Evolutionary conservation across 2,888 invertebrate species (phyloP), one percentile per base, ranked within the genome.

Genomic region (Alcis repandata): DNA sequence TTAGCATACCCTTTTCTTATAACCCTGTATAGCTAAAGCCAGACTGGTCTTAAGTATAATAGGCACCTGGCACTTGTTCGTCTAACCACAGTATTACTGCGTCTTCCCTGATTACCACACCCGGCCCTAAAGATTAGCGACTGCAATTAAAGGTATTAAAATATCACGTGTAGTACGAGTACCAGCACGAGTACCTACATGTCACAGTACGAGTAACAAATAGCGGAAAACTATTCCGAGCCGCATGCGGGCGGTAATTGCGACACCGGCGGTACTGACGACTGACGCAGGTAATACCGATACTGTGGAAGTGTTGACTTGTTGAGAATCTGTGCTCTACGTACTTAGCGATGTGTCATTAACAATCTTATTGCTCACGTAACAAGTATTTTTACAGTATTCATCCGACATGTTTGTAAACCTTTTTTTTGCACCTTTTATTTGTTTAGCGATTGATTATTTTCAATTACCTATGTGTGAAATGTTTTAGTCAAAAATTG

Each of bases 181-280:
- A n/a, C n/a, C n/a, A n/a, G n/a, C n/a, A n/a, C n/a, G n/a, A n/a
- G n/a, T n/a, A n/a, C n/a, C n/a, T n/a, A 49, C 41, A 46, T 45
- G 62, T 54, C 59, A 51, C 15, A 11, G 27, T n/a, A n/a, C n/a
- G n/a, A n/a, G n/a, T 53, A 61, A 61, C 59, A 62, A 67, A 64
- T 48, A 58, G 66, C 71, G 72, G 73, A 71, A 75, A 76, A 75
- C 67, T 73, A 73, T 75, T 78, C 69, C 62, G 63, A 63, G 32
- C 41, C 32, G 53, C 19, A 77, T 77, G 77, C 77, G 77, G 75
- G 77, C 69, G 11, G 36, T 68, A 63, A 72, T 74, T 75, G 71
- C 73, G 65, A 58, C 75, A 71, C 41, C 40, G 64, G 11, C 22
- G 33, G 17, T n/a, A 33, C 32, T 15, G 49, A 15, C 11, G 2